Evolutionary conservation across 2,113 vertebrate genomes (phyloP).

Genomic region (Corapipo altera): DNA sequence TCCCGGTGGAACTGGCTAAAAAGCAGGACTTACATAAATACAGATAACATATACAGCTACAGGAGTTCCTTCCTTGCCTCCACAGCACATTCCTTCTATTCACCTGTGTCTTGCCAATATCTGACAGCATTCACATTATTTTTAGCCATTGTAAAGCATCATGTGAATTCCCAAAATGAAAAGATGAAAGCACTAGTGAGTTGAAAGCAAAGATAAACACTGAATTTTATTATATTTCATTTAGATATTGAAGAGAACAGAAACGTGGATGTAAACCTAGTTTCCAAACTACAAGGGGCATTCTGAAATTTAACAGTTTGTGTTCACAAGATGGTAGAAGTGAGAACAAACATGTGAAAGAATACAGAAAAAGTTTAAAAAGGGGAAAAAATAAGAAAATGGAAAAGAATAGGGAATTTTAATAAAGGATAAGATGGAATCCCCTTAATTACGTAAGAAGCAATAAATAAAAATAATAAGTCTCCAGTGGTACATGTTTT

Average conservation of each 20-base stretch:
- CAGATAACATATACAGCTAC: background rate
- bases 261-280: background rate
- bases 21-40: background rate
- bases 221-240: background rate
- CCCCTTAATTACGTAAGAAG: background rate
- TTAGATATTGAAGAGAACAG: background rate
- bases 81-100: background rate
- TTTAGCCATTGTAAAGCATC: background rate
- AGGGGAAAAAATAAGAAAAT: fast-evolving
- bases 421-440: background rate
- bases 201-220: background rate
- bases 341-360: background rate
- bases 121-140: background rate
- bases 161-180: background rate
- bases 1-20: background rate
- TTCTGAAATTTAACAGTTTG: background rate
- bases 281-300: background rate
- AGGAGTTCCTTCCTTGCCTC: background rate
- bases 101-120: background rate
- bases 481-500: background rate
- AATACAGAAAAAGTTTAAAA: background rate
- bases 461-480: background rate
- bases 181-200: background rate
- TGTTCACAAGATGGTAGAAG: background rate
- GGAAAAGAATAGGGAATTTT: background rate